Percentiles rank a stretch among this genome's conserved stretches.
Evolutionary conservation across 2,113 vertebrate species (phyloP).

Genomic region (Mirounga angustirostris): DNA sequence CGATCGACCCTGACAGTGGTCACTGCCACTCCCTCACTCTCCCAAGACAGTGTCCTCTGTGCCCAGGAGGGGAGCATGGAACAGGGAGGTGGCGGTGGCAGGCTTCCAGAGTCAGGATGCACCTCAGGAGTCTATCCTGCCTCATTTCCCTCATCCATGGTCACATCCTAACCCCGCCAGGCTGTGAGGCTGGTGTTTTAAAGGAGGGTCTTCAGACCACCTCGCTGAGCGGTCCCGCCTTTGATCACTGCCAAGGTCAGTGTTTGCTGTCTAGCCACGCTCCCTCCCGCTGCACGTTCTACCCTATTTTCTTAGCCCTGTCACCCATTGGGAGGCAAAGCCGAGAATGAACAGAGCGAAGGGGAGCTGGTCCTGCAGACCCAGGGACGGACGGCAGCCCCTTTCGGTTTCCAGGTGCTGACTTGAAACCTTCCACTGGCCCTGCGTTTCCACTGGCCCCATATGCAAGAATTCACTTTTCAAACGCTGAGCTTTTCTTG

Average conservation of each 20-base stretch:
- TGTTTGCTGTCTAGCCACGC: not conserved
- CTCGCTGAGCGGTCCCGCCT: not conserved
- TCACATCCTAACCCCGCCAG: accelerated
- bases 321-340: not conserved
- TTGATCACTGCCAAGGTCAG: not conserved
- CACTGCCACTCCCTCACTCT: not conserved
- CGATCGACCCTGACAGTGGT: accelerated
- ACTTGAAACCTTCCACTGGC: not conserved
- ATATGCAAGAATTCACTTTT: not conserved
- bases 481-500: not conserved
- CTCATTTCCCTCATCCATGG: not conserved
- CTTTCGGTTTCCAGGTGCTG: not conserved
- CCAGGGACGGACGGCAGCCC: not conserved
- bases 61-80: not conserved
- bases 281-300: too few relatives aligned
- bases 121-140: not conserved
- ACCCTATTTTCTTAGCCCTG: not conserved
- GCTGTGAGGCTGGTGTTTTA: not conserved
- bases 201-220: not conserved
- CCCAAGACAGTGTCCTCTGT: too few relatives aligned
- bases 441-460: not conserved
- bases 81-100: not conserved
- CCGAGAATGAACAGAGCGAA: not conserved
- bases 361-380: not conserved
- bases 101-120: not conserved